Evolutionary conservation across 2,888 invertebrate genomes (phyloP), one percentile per base, ranked within the genome.

Genomic region (Rhaphigaster nebulosa): DNA sequence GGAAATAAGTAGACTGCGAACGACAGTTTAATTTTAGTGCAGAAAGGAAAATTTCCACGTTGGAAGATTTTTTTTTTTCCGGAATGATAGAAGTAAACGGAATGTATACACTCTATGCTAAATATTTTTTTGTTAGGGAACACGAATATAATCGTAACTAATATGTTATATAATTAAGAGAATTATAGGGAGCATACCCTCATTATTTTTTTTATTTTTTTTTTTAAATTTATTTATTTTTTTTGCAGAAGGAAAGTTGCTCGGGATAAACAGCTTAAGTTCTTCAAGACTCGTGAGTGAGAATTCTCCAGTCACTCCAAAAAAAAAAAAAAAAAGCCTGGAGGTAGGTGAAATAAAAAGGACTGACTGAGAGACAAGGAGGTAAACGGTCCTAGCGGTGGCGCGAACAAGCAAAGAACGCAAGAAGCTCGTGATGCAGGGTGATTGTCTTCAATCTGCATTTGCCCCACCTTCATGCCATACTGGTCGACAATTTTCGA

Each of bases 391-490:
- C 34, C 34, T 34, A 18, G 0, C 29, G 34, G 18, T 70, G 34
- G 84, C 45, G 84, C 84, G 45, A 84, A 45, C 41, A 84, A 45
- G 45, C 84, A 23, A 84, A 45, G 84, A 84, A 84, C 84, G 84
- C 84, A 45, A 84, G 84, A n/a, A 45, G 84, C 41, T 84, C 84
- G 70, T 70, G 70, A 70, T 34, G 70, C 70, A 34, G 20, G 70
- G 18, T 84, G 84, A 84, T 84, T 84, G 84, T 45, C 45, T 84
- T 15, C 84, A 45, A 84, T 84, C 84, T 84, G 84, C 84, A 84
- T 84, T 84, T 84, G 84, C 84, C 41, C 84, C 84, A 84, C 84
- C 84, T 45, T 84, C 84, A 84, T 84, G 84, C 84, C 84, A 84
- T 84, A 84, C 84, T 84, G 45, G 84, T 84, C 84, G 84, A 45